phyloP scores from a whole-genome alignment of 2,113 vertebrate genomes.

The Campylorhamphus procurvoides region DNA sequence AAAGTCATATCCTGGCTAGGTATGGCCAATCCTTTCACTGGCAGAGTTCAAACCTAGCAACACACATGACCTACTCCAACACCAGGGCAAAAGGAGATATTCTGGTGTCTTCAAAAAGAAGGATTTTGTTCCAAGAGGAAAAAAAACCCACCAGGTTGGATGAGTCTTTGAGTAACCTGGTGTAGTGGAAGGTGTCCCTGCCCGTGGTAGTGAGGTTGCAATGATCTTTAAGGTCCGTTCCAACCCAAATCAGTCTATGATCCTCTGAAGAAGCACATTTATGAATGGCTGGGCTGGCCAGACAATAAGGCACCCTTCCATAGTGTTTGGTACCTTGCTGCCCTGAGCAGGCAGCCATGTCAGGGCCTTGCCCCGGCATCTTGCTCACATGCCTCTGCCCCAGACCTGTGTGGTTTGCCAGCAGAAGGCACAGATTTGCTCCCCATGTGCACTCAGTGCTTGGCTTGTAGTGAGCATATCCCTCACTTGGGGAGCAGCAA shows the following conservation, averaged over 20 bases:
- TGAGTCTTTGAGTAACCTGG: not conserved
- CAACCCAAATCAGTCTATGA: not conserved
- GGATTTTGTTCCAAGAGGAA: not conserved
- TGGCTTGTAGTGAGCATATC: not conserved
- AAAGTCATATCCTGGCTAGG: not conserved
- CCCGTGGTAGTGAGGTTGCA: not conserved
- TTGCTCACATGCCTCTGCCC: accelerated
- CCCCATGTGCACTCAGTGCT: accelerated
- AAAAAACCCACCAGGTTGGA: not conserved
- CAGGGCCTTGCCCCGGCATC: accelerated
- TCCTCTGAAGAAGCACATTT: not conserved
- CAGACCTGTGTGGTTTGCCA: not conserved
- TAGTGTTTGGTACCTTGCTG: not conserved
- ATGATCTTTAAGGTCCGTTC: not conserved
- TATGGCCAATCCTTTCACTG: not conserved
- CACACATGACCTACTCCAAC: not conserved
- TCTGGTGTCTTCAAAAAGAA: not conserved
- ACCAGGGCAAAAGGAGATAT: not conserved
- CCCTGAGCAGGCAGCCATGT: accelerated
- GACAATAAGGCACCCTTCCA: not conserved
- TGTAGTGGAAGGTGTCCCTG: not conserved
- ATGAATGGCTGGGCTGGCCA: not conserved
- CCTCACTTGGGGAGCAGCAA: not conserved
- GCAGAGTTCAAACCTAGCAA: not conserved
- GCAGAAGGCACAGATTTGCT: not conserved